phyloP scores from a whole-genome alignment of 2,113 vertebrate species.

The Xiphophorus maculatus region DNA sequence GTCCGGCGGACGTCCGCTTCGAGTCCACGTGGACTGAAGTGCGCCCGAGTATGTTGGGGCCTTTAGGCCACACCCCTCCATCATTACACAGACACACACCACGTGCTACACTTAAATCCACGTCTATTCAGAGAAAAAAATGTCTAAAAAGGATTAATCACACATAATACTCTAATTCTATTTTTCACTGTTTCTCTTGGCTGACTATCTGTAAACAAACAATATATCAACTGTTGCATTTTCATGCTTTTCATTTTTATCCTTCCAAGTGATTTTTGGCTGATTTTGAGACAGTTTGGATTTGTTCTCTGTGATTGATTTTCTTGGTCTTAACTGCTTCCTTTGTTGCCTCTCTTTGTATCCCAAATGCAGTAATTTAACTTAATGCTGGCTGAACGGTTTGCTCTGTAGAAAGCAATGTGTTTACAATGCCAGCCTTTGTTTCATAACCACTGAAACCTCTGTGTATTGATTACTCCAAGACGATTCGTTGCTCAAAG shows the following conservation, averaged over 20 bases:
- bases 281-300: background rate
- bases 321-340: background rate
- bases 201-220: too few relatives aligned
- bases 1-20: too few relatives aligned
- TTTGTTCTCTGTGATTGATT: background rate
- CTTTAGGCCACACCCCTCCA: too few relatives aligned
- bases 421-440: constrained; percentile 19
- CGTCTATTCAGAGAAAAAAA: too few relatives aligned
- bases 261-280: too few relatives aligned
- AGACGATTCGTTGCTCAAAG: constrained; percentile 22
- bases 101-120: too few relatives aligned
- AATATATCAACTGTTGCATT: background rate
- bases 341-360: constrained; percentile 2
- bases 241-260: background rate
- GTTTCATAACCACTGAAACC: background rate
- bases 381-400: background rate
- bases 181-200: too few relatives aligned
- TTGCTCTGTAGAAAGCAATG: background rate
- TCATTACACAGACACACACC: too few relatives aligned
- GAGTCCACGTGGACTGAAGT: too few relatives aligned
- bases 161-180: too few relatives aligned
- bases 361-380: background rate
- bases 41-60: too few relatives aligned
- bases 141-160: too few relatives aligned
- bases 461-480: constrained; percentile 11